phyloP scores from a whole-genome alignment of 2,888 invertebrate genomes.

The Tetrapedia diversipes region DNA sequence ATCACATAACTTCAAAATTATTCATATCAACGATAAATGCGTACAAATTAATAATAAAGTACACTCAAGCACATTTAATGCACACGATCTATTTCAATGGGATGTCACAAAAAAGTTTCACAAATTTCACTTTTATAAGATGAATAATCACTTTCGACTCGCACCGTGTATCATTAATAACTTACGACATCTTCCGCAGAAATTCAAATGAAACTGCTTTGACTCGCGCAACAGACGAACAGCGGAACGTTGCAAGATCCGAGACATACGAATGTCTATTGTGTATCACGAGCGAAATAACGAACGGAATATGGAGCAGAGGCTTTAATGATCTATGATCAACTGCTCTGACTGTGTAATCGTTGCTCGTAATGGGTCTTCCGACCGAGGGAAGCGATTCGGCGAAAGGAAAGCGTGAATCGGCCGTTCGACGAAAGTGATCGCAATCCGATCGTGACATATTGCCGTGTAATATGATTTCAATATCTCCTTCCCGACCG shows the following conservation, averaged over 20 bases:
- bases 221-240: neutral
- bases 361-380: constrained; percentile 4
- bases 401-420: constrained; percentile 28
- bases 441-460: constrained; percentile 5
- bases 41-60: too few species aligned
- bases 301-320: neutral
- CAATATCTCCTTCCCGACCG: neutral
- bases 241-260: neutral
- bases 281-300: constrained; percentile 4
- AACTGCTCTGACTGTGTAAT: constrained; percentile 16
- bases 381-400: neutral
- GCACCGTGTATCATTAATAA: neutral
- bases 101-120: too few species aligned
- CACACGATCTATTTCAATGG: too few species aligned
- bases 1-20: too few species aligned
- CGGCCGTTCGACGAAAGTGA: constrained; percentile 16
- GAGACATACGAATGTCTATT: neutral
- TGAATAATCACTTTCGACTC: too few species aligned
- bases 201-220: neutral
- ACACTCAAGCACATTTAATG: too few species aligned
- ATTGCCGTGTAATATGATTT: neutral
- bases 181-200: neutral
- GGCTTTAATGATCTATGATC: constrained; percentile 22
- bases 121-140: too few species aligned
- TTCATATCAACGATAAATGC: too few species aligned